These are phyloP conservation scores for Heterochromis multidens DNA, from an alignment of 2,113 vertebrate genomes.

Conservation along the genomic window DNA sequence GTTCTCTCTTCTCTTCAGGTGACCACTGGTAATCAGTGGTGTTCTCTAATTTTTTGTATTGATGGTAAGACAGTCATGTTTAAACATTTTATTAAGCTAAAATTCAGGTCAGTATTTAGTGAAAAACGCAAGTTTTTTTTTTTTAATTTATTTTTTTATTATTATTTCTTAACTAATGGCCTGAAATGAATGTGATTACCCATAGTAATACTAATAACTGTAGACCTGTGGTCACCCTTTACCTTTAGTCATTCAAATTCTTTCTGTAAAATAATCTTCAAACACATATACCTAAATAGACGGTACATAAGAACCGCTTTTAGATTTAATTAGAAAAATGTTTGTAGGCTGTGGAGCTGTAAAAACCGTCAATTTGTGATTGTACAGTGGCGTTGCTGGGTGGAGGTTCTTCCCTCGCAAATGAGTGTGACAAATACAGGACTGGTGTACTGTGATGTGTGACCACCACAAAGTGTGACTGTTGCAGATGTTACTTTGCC, in stretches of 20 bases:
- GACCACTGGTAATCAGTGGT: neutral
- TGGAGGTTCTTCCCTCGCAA: fast-evolving
- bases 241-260: neutral
- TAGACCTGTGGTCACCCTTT: neutral
- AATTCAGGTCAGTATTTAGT: no score
- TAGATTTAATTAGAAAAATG: neutral
- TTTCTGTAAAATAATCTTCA: neutral
- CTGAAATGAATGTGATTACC: neutral
- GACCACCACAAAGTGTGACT: neutral
- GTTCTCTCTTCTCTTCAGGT: neutral
- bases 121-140: no score
- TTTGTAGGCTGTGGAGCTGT: neutral
- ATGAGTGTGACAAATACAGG: neutral
- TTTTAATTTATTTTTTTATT: no score
- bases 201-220: no score
- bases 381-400: neutral
- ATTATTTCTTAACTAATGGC: no score
- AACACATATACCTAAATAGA: neutral
- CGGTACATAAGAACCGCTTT: neutral
- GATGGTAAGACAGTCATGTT: no score
- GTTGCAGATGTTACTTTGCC: neutral
- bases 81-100: no score
- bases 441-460: neutral
- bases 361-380: neutral
- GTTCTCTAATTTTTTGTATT: neutral